Conservation (phyloP, 2,113 vertebrate species). For the Todiramphus saurophagus region DNA sequence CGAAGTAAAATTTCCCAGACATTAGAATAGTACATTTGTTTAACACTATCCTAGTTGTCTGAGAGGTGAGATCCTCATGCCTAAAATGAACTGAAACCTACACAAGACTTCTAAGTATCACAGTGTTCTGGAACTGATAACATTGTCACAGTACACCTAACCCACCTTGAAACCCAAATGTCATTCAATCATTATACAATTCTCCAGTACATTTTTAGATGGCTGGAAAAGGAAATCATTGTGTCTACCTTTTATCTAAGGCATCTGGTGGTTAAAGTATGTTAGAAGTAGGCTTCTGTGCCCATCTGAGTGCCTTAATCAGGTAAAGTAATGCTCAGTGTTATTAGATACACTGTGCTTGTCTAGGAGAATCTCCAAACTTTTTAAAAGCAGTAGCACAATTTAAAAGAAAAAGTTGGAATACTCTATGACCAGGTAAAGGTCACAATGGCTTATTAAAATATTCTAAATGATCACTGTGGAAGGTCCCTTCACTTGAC, state of each 20-base stretch:
- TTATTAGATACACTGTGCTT: not conserved
- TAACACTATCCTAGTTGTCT: not conserved
- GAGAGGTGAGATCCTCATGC: not conserved
- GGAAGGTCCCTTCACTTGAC: not conserved
- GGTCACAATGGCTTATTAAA: not conserved
- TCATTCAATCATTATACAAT: not conserved
- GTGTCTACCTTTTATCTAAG: not conserved
- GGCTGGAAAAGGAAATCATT: not conserved
- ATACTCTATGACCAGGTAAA: not conserved
- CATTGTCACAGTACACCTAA: not conserved
- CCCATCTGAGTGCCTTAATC: not conserved
- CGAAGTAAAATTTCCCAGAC: not conserved
- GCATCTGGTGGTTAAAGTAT: not conserved
- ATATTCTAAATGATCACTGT: not conserved
- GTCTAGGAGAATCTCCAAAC: not conserved
- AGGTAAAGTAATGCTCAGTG: not conserved
- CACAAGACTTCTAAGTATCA: not conserved
- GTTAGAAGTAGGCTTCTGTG: not conserved
- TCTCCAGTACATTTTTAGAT: not conserved
- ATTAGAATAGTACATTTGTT: not conserved
- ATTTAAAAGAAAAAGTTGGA: not conserved
- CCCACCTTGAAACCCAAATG: not conserved
- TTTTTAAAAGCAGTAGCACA: not conserved
- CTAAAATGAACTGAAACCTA: not conserved
- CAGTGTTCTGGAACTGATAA: not conserved